Percentiles rank a stretch among this genome's conserved stretches.
These are phyloP conservation scores for Amphipoea oculea DNA, from an alignment of 2,888 invertebrate species.

Conservation along the genomic window DNA sequence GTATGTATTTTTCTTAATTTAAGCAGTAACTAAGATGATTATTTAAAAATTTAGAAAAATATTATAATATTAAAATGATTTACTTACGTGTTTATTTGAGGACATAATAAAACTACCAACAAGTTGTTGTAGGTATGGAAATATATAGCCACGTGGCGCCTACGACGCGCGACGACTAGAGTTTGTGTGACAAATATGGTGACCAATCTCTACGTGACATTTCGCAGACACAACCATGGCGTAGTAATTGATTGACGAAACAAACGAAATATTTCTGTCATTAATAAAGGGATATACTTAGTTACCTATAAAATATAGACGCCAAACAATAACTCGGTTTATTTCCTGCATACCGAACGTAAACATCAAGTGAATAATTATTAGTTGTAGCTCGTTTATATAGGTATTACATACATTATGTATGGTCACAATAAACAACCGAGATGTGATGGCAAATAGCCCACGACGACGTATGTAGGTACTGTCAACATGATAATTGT, in stretches of 20 bases:
- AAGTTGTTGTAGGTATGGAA: too few relatives aligned
- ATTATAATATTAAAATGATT: too few relatives aligned
- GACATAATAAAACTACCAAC: background rate
- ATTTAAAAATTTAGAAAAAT: background rate
- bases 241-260: constrained; percentile 16
- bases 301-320: constrained; percentile 10
- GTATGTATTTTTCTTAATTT: too few relatives aligned
- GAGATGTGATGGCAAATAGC: constrained; percentile 70
- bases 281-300: background rate
- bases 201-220: constrained; percentile 5
- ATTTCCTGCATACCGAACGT: constrained; percentile 68
- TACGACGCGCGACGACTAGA: too few relatives aligned
- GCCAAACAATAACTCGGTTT: constrained; percentile 46
- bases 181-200: background rate
- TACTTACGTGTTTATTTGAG: background rate
- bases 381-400: constrained; percentile 46
- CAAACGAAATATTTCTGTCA: constrained; percentile 12
- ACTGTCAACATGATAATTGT: constrained; percentile 60
- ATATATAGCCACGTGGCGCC: background rate
- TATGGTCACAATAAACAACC: constrained; percentile 67
- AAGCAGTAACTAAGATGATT: background rate
- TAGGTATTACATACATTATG: constrained; percentile 27
- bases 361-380: constrained; percentile 71
- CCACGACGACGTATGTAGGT: constrained; percentile 40
- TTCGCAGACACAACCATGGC: too few relatives aligned